Conservation (phyloP, 2,888 invertebrate genomes). For the Polymixis flavicincta region DNA sequence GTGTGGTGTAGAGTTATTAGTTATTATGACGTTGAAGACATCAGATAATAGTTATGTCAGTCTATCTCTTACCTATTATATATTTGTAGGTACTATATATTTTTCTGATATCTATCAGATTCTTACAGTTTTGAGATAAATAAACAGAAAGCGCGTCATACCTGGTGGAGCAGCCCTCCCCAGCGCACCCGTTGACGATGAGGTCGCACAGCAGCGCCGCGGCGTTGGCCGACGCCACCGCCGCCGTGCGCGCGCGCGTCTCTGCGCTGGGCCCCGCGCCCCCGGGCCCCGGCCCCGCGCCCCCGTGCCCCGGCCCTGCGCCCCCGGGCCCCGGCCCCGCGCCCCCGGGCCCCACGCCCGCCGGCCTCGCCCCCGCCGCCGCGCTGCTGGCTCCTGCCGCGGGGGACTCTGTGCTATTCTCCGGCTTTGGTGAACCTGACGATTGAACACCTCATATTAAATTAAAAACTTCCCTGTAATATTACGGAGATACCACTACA, state of each 20-base stretch:
- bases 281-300: constrained; percentile 91
- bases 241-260: constrained; percentile 90
- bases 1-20: neutral
- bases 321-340: constrained; percentile 89
- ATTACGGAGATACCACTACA: neutral
- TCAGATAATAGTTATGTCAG: neutral
- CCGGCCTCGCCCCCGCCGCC: neutral
- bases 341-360: constrained; percentile 82
- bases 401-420: constrained; percentile 20
- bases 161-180: constrained; percentile 73
- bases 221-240: constrained; percentile 96
- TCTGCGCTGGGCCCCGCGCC: constrained; percentile 74
- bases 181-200: constrained; percentile 85
- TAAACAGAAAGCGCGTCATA: constrained; percentile 26
- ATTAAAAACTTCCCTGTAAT: neutral
- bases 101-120: neutral
- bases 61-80: neutral
- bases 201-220: constrained; percentile 97
- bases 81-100: neutral
- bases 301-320: too few relatives aligned
- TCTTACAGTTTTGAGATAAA: neutral
- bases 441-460: neutral
- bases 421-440: constrained; percentile 24
- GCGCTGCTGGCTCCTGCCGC: constrained; percentile 6
- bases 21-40: neutral